phyloP scores from a whole-genome alignment of 2,113 vertebrate species.

The Pituophis catenifer region DNA sequence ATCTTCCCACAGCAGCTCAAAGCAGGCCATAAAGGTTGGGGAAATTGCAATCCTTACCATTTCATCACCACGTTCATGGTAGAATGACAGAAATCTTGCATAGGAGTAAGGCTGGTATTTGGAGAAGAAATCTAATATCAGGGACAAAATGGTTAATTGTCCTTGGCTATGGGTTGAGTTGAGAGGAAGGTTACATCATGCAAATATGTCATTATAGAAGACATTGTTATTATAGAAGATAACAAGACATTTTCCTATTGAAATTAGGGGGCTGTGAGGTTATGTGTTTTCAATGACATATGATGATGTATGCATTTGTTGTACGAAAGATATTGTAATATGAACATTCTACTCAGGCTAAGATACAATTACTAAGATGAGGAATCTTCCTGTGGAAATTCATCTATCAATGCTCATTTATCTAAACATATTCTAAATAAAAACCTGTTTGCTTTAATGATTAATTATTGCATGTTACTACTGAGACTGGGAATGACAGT shows the following conservation, averaged over 20 bases:
- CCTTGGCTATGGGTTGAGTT: neutral
- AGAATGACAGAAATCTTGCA: neutral
- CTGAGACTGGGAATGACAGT: neutral
- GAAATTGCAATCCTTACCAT: neutral
- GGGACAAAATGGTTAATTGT: neutral
- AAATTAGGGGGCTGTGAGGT: neutral
- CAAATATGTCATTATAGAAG: neutral
- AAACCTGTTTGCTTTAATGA: neutral
- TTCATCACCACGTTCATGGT: neutral
- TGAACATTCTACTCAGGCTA: neutral
- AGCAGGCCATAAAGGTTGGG: neutral
- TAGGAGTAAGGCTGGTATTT: neutral
- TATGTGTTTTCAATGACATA: neutral
- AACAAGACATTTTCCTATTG: neutral
- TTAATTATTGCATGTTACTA: neutral
- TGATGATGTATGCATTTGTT: neutral
- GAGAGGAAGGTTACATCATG: neutral
- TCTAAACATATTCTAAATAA: neutral
- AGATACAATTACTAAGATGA: neutral
- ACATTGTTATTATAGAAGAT: neutral
- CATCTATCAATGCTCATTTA: slow-evolving; percentile 5
- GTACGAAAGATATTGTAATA: neutral
- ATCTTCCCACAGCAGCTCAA: neutral
- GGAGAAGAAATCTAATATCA: neutral
- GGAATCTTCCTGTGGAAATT: neutral